Evolutionary conservation across 2,113 vertebrate species (phyloP).

Genomic region (Carettochelys insculpta): DNA sequence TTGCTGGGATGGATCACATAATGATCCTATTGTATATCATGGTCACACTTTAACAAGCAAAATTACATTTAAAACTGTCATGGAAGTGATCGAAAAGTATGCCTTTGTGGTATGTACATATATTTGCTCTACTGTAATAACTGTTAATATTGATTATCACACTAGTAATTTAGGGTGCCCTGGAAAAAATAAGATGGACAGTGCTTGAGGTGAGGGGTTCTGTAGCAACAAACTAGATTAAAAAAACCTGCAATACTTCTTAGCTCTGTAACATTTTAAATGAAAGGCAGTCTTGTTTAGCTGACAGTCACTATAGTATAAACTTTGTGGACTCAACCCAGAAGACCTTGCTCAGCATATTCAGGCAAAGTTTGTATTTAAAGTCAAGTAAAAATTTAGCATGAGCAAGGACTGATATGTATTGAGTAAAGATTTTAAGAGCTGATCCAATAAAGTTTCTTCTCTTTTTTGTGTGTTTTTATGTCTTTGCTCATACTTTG

Average conservation of each 20-base stretch:
- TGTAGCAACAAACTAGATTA: neutral
- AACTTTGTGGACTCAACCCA: neutral
- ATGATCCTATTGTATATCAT: constrained; percentile 87
- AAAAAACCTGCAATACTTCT: neutral
- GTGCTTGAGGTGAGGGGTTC: neutral
- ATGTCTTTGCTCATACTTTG: neutral
- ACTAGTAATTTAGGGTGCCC: neutral
- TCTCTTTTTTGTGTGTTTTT: neutral
- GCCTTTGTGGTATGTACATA: constrained; percentile 83
- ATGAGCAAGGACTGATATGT: neutral
- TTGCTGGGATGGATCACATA: constrained; percentile 87
- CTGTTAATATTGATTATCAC: neutral
- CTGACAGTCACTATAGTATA: neutral
- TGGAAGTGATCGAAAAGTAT: constrained; percentile 81
- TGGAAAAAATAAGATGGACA: neutral
- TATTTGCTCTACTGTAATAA: neutral
- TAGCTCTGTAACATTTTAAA: neutral
- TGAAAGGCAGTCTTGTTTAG: neutral
- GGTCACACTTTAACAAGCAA: constrained; percentile 88
- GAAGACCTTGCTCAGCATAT: neutral
- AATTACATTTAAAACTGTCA: constrained; percentile 85
- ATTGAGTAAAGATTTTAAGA: neutral
- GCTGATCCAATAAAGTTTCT: neutral
- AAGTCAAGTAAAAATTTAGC: neutral
- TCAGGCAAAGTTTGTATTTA: neutral